These are phyloP conservation scores for Rattus rattus DNA, from an alignment of 2,113 vertebrate species.

Conservation along the genomic window DNA sequence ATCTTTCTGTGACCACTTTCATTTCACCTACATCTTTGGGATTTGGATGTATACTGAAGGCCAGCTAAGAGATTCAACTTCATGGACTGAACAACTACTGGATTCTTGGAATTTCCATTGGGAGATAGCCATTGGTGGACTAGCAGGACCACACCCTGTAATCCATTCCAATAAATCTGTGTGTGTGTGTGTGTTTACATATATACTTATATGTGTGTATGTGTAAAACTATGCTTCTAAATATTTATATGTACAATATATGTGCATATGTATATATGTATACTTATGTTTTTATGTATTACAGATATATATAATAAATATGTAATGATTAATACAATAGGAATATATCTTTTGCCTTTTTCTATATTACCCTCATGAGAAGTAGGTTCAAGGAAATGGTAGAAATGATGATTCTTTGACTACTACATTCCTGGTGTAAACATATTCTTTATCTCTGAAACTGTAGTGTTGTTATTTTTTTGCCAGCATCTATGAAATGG, in stretches of 20 bases:
- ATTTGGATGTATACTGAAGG: not conserved
- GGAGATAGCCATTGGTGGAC: not conserved
- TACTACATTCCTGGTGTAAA: constrained; percentile 26
- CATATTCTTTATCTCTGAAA: constrained; percentile 7
- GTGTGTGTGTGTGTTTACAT: too few species aligned
- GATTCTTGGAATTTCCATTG: not conserved
- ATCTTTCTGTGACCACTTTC: not conserved
- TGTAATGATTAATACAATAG: too few species aligned
- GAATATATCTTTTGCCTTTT: not conserved
- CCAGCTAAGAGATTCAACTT: not conserved
- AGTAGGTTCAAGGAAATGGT: not conserved
- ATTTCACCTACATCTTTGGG: not conserved
- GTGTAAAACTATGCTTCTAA: too few species aligned
- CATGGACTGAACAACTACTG: not conserved
- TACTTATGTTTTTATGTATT: too few species aligned
- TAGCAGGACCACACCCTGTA: not conserved
- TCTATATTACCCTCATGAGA: not conserved
- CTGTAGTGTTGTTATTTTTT: not conserved
- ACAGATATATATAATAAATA: too few species aligned
- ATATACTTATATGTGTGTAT: too few species aligned
- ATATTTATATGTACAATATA: too few species aligned
- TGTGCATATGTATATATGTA: too few species aligned
- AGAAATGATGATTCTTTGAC: constrained; percentile 4
- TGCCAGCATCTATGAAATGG: not conserved
- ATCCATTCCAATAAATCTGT: not conserved